Conservation (phyloP, 2,888 invertebrate genomes). For the Camponotus fellah region DNA sequence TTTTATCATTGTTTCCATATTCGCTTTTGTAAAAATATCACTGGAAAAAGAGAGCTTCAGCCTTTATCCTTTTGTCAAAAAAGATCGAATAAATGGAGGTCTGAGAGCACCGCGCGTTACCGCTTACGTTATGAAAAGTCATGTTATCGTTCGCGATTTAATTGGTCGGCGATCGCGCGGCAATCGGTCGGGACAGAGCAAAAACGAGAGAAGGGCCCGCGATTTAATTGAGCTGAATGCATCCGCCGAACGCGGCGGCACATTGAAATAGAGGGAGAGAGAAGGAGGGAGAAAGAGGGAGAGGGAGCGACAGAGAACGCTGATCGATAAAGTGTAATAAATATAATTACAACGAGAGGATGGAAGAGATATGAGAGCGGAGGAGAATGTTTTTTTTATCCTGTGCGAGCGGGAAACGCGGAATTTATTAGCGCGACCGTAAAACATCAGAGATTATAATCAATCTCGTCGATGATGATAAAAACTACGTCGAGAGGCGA, state of each 20-base stretch:
- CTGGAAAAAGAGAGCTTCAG: background rate
- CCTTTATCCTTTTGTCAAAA: constrained; percentile 25
- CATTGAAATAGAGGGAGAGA: constrained; percentile 39
- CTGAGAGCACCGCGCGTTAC: constrained; percentile 31
- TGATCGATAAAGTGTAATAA: constrained; percentile 77
- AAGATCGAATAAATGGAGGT: constrained; percentile 43
- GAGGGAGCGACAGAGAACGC: constrained; percentile 30
- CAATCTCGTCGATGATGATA: constrained; percentile 56
- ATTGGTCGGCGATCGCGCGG: constrained; percentile 49
- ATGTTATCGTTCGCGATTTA: constrained; percentile 49
- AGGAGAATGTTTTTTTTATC: constrained; percentile 49
- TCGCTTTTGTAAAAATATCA: constrained; percentile 35
- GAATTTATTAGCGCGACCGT: constrained; percentile 52
- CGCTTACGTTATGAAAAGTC: constrained; percentile 49
- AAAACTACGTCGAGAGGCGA: constrained; percentile 47
- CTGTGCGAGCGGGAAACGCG: constrained; percentile 37
- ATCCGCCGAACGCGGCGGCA: constrained; percentile 38
- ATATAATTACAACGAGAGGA: constrained; percentile 74
- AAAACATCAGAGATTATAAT: constrained; percentile 56
- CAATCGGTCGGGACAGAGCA: constrained; percentile 28
- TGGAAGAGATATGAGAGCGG: constrained; percentile 21
- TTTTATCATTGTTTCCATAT: constrained; percentile 4
- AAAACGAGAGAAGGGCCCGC: constrained; percentile 43
- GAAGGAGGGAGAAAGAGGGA: background rate
- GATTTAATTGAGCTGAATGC: constrained; percentile 71